phyloP scores from a whole-genome alignment of 2,797 vertebrate genomes.

The Menidia menidia region DNA sequence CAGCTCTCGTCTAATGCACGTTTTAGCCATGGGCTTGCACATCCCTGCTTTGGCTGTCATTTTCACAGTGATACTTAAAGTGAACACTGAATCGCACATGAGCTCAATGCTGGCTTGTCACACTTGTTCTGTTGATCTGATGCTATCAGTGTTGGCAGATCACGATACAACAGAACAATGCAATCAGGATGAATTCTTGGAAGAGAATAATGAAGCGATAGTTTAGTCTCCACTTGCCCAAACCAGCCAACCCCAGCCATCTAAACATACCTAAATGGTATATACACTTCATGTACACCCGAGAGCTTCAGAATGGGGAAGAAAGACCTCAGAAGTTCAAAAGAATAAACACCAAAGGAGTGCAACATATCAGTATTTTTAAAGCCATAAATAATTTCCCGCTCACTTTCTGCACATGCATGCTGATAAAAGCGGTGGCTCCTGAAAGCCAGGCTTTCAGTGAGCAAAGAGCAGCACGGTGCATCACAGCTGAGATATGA shows the following conservation, averaged over 20 bases:
- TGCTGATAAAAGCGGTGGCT: conserved; percentile 76
- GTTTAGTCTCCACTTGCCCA: conserved; percentile 26
- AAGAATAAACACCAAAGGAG: conserved; percentile 66
- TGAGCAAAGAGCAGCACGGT: conserved; percentile 54
- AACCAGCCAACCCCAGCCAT: conserved; percentile 32
- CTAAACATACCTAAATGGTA: conserved; percentile 32
- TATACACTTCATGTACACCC: conserved; percentile 46
- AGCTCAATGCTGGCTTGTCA: conserved; percentile 31
- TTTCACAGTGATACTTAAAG: conserved; percentile 5
- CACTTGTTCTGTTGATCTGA: conserved; percentile 25
- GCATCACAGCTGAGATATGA: conserved; percentile 73
- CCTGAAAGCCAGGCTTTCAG: conserved; percentile 73
- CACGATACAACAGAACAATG: conserved; percentile 30
- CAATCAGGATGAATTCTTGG: conserved; percentile 50
- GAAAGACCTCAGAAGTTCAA: conserved; percentile 53
- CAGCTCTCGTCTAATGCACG: conserved; percentile 35
- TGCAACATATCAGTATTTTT: conserved; percentile 77
- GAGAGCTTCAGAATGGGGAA: conserved; percentile 55
- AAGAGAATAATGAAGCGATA: conserved; percentile 41
- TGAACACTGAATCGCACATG: conserved; percentile 26
- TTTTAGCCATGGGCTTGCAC: conserved; percentile 47
- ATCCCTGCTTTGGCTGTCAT: conserved; percentile 37
- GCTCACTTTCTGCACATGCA: conserved; percentile 75
- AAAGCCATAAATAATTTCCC: conserved; percentile 80
- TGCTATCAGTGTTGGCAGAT: conserved; percentile 31